Evolutionary conservation across 1,140 invertebrate species (phyloP).

Genomic region (Pantala flavescens): DNA sequence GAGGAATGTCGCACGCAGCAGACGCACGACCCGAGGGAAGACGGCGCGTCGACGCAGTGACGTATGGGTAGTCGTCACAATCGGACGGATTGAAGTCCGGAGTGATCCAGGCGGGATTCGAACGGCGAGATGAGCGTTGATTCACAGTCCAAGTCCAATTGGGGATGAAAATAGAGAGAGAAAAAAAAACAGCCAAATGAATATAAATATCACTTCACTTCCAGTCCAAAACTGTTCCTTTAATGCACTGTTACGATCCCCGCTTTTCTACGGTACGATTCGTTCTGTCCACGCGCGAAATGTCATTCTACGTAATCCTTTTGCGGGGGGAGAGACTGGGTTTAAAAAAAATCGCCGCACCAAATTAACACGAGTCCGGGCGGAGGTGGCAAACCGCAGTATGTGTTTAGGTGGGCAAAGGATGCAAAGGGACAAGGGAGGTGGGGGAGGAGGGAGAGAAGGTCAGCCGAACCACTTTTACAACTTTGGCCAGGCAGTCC

Average conservation of each 20-base stretch:
- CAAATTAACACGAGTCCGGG: no score
- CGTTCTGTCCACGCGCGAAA: no score
- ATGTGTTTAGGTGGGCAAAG: neutral
- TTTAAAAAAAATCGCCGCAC: no score
- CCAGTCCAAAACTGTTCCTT: no score
- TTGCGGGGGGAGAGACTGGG: no score
- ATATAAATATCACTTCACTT: neutral
- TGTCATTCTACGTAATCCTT: no score
- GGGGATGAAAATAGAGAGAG: neutral
- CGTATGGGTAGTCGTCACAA: neutral
- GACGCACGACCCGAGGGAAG: neutral
- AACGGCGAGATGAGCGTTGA: neutral
- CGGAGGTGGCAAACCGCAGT: neutral
- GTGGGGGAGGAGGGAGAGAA: neutral
- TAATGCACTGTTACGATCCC: no score
- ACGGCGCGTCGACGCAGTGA: constrained; percentile 5
- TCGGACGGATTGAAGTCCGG: neutral
- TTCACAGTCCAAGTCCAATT: neutral
- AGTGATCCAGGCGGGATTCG: neutral
- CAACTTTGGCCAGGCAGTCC: neutral
- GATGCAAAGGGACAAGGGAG: neutral
- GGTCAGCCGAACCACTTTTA: neutral
- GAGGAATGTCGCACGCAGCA: neutral
- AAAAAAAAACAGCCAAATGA: neutral
- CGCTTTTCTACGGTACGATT: no score